These are phyloP conservation scores for Chaetura pelagica DNA, from an alignment of 2,113 vertebrate genomes.

Conservation along the genomic window DNA sequence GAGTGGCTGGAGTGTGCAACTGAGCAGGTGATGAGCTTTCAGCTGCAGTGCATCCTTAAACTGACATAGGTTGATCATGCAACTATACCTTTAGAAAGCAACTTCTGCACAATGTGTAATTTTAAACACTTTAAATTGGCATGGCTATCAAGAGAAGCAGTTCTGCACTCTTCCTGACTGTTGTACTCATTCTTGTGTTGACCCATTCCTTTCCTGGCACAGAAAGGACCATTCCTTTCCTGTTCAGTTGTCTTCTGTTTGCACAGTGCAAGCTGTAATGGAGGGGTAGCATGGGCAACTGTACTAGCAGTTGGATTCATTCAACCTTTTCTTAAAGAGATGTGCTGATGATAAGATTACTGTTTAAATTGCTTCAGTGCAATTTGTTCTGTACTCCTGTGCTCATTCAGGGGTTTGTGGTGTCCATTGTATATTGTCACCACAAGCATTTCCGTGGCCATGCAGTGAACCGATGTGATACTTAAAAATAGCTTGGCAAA, in stretches of 20 bases:
- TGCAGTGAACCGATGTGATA: neutral
- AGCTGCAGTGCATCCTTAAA: neutral
- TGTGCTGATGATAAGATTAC: neutral
- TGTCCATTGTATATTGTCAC: neutral
- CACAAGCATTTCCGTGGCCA: neutral
- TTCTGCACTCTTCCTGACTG: neutral
- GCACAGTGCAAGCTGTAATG: neutral
- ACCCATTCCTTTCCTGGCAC: neutral
- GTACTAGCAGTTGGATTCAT: neutral
- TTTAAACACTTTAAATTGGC: neutral
- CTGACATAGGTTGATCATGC: neutral
- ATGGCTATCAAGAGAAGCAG: neutral
- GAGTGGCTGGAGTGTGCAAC: neutral
- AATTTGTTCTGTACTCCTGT: neutral
- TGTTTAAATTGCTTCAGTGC: neutral
- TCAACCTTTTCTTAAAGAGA: neutral
- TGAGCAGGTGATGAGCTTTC: neutral
- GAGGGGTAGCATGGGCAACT: neutral
- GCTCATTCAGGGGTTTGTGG: neutral
- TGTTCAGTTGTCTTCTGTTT: neutral
- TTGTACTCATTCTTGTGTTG: neutral
- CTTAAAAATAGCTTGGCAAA: neutral
- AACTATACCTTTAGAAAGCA: neutral
- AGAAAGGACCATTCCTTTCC: neutral
- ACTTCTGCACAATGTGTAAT: neutral